Conservation (phyloP, 1,140 invertebrate species). For the Pseudoatta argentina region DNA sequence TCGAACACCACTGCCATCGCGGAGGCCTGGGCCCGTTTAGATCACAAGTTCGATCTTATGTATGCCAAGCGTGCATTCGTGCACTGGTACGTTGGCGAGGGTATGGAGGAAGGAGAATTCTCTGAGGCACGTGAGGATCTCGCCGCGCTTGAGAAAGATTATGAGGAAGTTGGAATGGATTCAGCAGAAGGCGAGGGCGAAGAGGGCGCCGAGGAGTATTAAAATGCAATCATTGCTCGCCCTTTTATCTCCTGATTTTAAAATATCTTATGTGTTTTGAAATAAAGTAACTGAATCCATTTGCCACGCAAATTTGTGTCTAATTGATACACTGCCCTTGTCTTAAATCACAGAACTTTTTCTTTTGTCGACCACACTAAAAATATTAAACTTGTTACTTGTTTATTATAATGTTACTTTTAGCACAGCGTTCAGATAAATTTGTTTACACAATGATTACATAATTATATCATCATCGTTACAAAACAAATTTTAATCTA, state of each 20-base stretch:
- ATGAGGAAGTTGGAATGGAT: constrained; percentile 75
- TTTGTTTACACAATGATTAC: too few relatives aligned
- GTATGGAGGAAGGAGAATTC: constrained; percentile 75
- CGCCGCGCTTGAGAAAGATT: constrained; percentile 71
- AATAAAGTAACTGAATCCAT: constrained; percentile 64
- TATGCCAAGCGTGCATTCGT: constrained; percentile 74
- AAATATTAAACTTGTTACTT: neutral
- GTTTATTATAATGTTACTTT: neutral
- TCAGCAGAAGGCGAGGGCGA: constrained; percentile 72
- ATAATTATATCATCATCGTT: too few relatives aligned
- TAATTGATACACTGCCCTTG: neutral
- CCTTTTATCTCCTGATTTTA: constrained; percentile 6
- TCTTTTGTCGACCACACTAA: neutral
- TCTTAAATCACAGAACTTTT: too few relatives aligned
- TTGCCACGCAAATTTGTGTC: constrained; percentile 18
- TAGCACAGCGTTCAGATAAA: neutral
- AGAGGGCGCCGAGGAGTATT: constrained; percentile 74
- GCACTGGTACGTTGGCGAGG: constrained; percentile 74
- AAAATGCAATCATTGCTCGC: constrained; percentile 25
- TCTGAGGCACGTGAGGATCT: constrained; percentile 75
- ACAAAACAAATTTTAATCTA: too few relatives aligned
- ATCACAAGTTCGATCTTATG: constrained; percentile 74
- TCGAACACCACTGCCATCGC: constrained; percentile 74
- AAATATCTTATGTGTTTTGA: constrained; percentile 48
- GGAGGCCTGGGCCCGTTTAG: constrained; percentile 70